Percentiles rank a stretch among this genome's conserved stretches.
Conservation (phyloP, 2,888 invertebrate species). For the Lochmaea crataegi region DNA sequence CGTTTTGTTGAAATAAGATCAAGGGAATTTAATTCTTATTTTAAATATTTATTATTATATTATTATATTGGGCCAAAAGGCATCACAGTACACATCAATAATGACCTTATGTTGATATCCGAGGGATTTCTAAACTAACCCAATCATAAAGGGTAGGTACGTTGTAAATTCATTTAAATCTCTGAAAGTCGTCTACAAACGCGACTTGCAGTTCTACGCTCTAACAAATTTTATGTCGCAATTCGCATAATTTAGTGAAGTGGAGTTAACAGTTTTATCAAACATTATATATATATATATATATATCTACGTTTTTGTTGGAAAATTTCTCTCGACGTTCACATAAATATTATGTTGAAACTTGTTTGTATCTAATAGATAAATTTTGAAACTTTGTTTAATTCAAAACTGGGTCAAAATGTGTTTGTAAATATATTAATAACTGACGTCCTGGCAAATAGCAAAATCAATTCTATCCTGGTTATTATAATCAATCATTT, state of each 20-base stretch:
- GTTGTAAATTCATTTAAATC: neutral
- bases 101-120: neutral
- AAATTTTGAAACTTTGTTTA: too few species aligned
- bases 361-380: neutral
- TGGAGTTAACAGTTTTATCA: neutral
- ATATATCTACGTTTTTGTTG: neutral
- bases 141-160: neutral
- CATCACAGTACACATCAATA: too few species aligned
- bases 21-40: too few species aligned
- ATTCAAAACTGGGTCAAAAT: too few species aligned
- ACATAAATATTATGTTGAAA: neutral
- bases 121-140: neutral
- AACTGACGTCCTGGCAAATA: neutral
- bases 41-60: too few species aligned
- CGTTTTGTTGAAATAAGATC: too few species aligned
- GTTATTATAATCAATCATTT: neutral
- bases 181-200: neutral
- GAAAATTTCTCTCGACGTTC: neutral
- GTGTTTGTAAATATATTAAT: too few species aligned
- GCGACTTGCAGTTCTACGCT: neutral
- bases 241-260: slow-evolving; percentile 1
- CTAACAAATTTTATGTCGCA: neutral
- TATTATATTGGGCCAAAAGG: too few species aligned
- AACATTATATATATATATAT: too few species aligned
- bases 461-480: neutral